Base-by-base conservation (phyloP, 2,888 invertebrate genomes). In the Metellina segmentata region DNA sequence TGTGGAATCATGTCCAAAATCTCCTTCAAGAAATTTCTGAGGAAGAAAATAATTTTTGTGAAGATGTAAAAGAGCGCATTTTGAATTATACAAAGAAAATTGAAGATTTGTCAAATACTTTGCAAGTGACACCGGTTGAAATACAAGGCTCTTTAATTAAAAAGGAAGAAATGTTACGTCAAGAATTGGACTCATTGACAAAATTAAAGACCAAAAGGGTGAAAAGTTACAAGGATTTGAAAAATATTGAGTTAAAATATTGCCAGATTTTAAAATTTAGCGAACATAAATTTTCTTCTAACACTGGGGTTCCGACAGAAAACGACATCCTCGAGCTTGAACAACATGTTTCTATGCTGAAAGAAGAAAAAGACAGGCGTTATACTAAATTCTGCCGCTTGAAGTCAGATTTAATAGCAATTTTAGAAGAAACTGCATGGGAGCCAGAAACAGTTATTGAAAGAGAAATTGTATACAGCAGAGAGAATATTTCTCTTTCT, bases 61-160 rank as follows among this genome's bases (percentile, higher is more conserved):
- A 88, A 75, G 75, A 81, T 13, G 49, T 75, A 51, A 61, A 75
- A 49, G 69, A 81, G n/a, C 53, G 72, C 9, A 69, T 88, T 19
- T 7, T 19, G 48, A 74, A 69, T 61, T 88, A 75, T 49, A 75
- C 53, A 11, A 75, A 61, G 19, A 81, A 75, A 51, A 75, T 88
- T 48, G 11, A 61, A 16, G 81, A 88, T n/a, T 48, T 88, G 9
- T 81, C 72, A 4, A 48, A 16, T 11, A 13, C 51, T 49, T 61
- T 88, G 61, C 48, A 16, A 53, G 48, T 81, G n/a, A 61, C 48
- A 11, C 81, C 81, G 0, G 61, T 48, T 6, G 81, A 74, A 69
- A 51, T 85, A 49, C 53, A 72, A 98, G 89, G 94, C 2, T 72
- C 89, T 16, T 71, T 83, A 16, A 53, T 83, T 20, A 48, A 83